phyloP scores from a whole-genome alignment of 2,888 invertebrate genomes.

The Merodon equestris region DNA sequence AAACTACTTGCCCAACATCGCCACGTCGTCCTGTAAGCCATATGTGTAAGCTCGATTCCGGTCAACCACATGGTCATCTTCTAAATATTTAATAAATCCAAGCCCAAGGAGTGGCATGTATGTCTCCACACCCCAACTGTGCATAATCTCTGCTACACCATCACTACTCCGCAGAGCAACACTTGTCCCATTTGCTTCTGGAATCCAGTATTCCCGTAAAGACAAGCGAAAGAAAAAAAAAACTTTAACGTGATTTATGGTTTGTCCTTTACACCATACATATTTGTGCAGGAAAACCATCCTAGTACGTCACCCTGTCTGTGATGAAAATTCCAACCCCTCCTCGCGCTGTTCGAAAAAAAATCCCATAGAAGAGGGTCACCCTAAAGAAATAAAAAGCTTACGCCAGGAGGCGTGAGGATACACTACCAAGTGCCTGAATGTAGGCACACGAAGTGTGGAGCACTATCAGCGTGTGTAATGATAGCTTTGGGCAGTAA shows the following conservation, averaged over 20 bases:
- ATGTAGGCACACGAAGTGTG: too few species aligned
- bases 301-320: too few species aligned
- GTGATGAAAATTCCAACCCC: background rate
- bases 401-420: conserved; percentile 8
- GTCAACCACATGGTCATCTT: conserved; percentile 58
- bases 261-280: conserved; percentile 32
- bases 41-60: conserved; percentile 23
- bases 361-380: conserved; percentile 39
- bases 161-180: conserved; percentile 33
- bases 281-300: background rate
- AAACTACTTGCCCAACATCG: conserved; percentile 55
- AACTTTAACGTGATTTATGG: conserved; percentile 61
- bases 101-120: conserved; percentile 16
- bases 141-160: conserved; percentile 55
- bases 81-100: conserved; percentile 68
- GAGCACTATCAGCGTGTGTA: conserved; percentile 47
- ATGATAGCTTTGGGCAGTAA: conserved; percentile 20
- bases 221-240: conserved; percentile 26
- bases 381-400: conserved; percentile 20
- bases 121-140: conserved; percentile 16
- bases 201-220: background rate
- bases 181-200: conserved; percentile 64
- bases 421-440: conserved; percentile 26
- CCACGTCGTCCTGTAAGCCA: conserved; percentile 13
- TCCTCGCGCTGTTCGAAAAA: background rate